Base-by-base conservation (phyloP, 2,797 vertebrate genomes). In the Sciurus carolinensis region DNA sequence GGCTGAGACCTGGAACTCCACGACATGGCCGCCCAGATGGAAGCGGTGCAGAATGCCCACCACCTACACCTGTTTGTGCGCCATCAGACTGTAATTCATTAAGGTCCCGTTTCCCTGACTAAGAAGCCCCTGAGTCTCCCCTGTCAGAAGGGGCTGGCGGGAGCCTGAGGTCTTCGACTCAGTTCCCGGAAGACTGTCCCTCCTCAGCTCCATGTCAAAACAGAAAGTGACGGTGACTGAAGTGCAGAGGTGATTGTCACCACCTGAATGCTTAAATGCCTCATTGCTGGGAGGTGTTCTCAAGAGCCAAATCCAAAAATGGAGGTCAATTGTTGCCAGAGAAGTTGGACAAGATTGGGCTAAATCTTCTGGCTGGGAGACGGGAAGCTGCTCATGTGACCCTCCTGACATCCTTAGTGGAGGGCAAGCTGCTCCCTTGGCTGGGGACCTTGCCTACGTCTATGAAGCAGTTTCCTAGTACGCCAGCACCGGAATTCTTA, bases 181-280 rank as follows among this genome's bases (percentile, higher is more conserved):
- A 0, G 99, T 99, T 20, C 99, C 99, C 0, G 99, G 99, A 6
- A 98, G 99, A 0, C 98, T 99, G 1, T 99, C 99, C 26, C 98
- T 99, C 92, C 99, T 99, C 87, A 99, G 99, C 98, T 99, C 99
- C 98, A 99, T 99, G 0, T 99, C 99, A 6, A 99, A 99, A 97
- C 99, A 99, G 98, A 99, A 99, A 98, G 99, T 99, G 94, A 99
- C 99, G 0, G 99, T 99, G 91, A 99, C 99, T 0, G 99, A 99
- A 98, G 99, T 99, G 87, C 99, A 99, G 98, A 98, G 99, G 77
- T 98, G 99, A n/a, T 98, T 99, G 72, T 99, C 99, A 0, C 99
- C 99, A 9, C 99, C 99, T 0, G 99, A 99, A 98, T 99, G 99
- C 96, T 99, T 99, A 85, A 99, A 99, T 1, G 99, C 99, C 20